A percentile compares a stretch with the other conserved stretches of the same genome.
These are phyloP conservation scores for Malthinus flaveolus DNA, from an alignment of 2,888 invertebrate genomes.

Conservation along the genomic window DNA sequence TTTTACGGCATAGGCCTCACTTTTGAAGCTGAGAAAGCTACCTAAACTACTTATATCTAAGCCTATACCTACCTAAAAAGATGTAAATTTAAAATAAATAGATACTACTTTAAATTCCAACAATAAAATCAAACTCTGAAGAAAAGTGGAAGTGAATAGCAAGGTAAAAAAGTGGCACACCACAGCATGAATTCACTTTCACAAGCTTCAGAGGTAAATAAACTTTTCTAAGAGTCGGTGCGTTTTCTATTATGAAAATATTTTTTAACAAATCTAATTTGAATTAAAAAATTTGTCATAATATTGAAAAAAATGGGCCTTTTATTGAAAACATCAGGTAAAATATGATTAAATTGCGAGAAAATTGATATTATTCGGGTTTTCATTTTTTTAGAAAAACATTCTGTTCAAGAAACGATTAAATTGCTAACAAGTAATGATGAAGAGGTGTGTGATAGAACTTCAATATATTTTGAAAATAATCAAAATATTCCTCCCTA, in stretches of 20 bases:
- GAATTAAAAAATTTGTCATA: too few species aligned
- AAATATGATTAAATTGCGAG: too few species aligned
- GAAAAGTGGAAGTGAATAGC: slow-evolving; percentile 3
- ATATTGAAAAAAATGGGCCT: too few species aligned
- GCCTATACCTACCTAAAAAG: too few species aligned
- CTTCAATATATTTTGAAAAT: slow-evolving; percentile 52
- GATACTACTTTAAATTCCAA: neutral
- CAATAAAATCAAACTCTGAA: neutral
- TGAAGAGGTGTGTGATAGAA: slow-evolving; percentile 57
- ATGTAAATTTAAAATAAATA: neutral
- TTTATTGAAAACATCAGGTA: too few species aligned
- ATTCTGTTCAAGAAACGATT: slow-evolving; percentile 15
- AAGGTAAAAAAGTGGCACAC: neutral
- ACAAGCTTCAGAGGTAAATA: slow-evolving; percentile 1
- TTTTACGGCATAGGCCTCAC: too few species aligned
- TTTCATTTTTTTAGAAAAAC: neutral
- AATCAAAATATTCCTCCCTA: slow-evolving; percentile 64
- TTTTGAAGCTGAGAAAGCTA: too few species aligned
- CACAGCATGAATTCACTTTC: neutral
- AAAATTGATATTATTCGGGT: neutral
- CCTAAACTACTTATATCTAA: too few species aligned
- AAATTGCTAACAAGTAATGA: slow-evolving; percentile 54
- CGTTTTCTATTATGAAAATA: too few species aligned
- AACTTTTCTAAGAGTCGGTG: neutral
- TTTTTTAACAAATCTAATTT: too few species aligned